Percentiles rank a stretch among this genome's conserved stretches.
Conservation (phyloP, 2,888 invertebrate genomes). For the Abrostola tripartita region DNA sequence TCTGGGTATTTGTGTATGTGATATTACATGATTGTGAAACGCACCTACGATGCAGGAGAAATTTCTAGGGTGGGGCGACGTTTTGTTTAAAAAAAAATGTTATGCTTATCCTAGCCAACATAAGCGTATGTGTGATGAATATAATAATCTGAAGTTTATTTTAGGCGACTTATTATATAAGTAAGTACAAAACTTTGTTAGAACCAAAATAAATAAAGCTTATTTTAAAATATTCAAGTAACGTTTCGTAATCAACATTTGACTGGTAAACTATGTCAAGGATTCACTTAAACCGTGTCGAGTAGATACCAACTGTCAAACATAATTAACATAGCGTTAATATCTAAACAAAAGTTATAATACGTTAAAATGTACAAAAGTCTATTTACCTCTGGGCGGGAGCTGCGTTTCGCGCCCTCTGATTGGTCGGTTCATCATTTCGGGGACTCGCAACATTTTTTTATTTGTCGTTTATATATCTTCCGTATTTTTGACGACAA, state of each 20-base stretch:
- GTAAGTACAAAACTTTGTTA: too few relatives aligned
- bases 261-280: constrained; percentile 40
- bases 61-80: too few relatives aligned
- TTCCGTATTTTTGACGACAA: too few relatives aligned
- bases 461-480: constrained; percentile 19
- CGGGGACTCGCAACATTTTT: constrained; percentile 60
- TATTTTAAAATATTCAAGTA: not conserved
- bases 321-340: constrained; percentile 24
- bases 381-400: constrained; percentile 67
- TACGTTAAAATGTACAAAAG: constrained; percentile 55
- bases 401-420: constrained; percentile 26
- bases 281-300: constrained; percentile 46
- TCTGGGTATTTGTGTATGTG: too few relatives aligned
- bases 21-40: too few relatives aligned
- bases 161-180: too few relatives aligned
- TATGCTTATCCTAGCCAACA: too few relatives aligned
- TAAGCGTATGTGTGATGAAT: too few relatives aligned
- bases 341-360: constrained; percentile 50
- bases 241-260: constrained; percentile 10
- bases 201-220: too few relatives aligned
- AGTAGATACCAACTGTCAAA: constrained; percentile 49
- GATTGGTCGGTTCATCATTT: constrained; percentile 55
- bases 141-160: too few relatives aligned
- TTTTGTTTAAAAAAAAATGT: too few relatives aligned
- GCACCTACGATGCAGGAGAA: too few relatives aligned